phyloP scores from a whole-genome alignment of 2,797 vertebrate genomes.

The Sebastes cheni region DNA sequence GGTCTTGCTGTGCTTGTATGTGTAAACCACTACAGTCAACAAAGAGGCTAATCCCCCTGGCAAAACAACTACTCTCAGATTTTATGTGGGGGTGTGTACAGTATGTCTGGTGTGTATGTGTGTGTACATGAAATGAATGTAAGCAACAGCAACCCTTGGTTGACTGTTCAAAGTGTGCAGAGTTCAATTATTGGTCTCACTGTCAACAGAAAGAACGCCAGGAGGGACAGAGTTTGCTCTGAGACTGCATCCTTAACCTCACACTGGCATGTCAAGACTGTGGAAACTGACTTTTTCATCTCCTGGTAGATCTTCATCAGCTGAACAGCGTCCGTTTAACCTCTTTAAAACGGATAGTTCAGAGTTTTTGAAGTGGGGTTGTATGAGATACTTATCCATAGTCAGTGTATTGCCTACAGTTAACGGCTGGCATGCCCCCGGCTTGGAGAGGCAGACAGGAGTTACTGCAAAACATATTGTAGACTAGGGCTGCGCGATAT shows the following conservation, averaged over 20 bases:
- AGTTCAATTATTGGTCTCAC: conserved; percentile 44
- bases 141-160: conserved; percentile 28
- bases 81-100: conserved; percentile 58
- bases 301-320: conserved; percentile 4
- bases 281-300: conserved; percentile 20
- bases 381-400: background rate
- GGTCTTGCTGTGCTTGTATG: conserved; percentile 44
- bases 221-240: conserved; percentile 22
- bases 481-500: background rate
- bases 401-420: background rate
- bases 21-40: conserved; percentile 67
- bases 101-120: conserved; percentile 36
- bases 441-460: background rate
- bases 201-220: conserved; percentile 3
- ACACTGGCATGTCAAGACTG: background rate
- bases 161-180: conserved; percentile 44
- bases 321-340: background rate
- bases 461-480: background rate
- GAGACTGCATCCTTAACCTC: conserved; percentile 12
- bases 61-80: conserved; percentile 53
- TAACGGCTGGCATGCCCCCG: background rate
- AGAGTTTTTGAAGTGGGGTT: background rate
- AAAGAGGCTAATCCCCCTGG: conserved; percentile 73
- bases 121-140: conserved; percentile 29
- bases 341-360: background rate